Evolutionary conservation across 2,113 vertebrate genomes (phyloP), one percentile per base, ranked within the genome.

Genomic region (Cyanoramphus novaezelandiae): DNA sequence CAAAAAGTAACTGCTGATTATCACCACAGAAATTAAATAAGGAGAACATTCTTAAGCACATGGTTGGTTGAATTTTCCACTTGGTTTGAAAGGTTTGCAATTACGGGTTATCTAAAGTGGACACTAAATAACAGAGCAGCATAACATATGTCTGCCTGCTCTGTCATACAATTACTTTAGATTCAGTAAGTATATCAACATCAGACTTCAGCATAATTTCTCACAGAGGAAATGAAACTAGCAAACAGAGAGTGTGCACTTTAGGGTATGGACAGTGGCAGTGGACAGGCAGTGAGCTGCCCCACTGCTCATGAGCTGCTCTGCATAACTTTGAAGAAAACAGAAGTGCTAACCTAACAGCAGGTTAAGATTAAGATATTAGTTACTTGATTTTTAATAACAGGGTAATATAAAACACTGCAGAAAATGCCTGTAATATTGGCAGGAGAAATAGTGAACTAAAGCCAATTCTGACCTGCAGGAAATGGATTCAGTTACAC

Each of bases 121-220:
- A 37, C 71, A 71, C 49, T n/a, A 95, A 95, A 92, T 95, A 86
- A 86, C 84, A 92, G 88, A 77, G 71, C 35, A 60, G 70, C 25
- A 28, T 39, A 79, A n/a, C 24, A 43, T 50, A 46, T 23, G n/a
- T 21, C 50, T 87, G 29, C 21, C 39, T 0, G 0, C 41, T 76
- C 71, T 69, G 52, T 78, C 19, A 21, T 81, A 57, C 17, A 35
- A 5, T 74, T 82, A n/a, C 29, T 87, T 93, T 46, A 63, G 74
- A 92, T 87, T 84, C 81, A 88, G 13, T 67, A 81, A 82, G 23
- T 50, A 17, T 27, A 29, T 44, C 86, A 96, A 72, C 59, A 62
- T 11, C 16, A 85, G 29, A 33, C 31, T 78, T 80, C 21, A 44
- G 39, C 49, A 57, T 50, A 1, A 2, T 35, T 88, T 82, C 64